Base-by-base conservation (phyloP, 1,140 invertebrate genomes). In the Bombus pascuorum region DNA sequence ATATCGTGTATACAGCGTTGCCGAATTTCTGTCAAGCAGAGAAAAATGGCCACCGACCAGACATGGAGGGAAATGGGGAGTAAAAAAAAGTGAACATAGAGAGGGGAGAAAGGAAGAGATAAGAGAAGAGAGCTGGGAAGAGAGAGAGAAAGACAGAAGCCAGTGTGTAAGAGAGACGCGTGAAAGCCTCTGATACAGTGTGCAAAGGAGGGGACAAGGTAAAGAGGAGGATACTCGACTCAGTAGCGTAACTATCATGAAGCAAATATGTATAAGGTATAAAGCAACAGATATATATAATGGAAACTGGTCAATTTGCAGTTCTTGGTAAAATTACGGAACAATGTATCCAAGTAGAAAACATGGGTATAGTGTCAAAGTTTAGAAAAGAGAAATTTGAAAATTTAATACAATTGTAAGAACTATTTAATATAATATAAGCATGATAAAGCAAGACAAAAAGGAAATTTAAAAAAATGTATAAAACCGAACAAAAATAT, bases 121-220 rank as follows among this genome's bases (percentile, higher is more conserved):
- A 34, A 77, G 44, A 66, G 62, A 47, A 39, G 65, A 44, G 84
- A 39, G n/a, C 47, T 62, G 59, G 53, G 70, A 87, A 76, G 78
- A 70, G 83, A 42, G 73, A 66, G 65, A 75, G 73, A 66, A 57
- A 75, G 85, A 87, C 42, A 68, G 68, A 85, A 47, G n/a, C 37
- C 59, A 44, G 59, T 42, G 53, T 44, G 28, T 62, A n/a, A 89
- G 84, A 86, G 87, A 83, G 86, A 57, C 53, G 78, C 73, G 79
- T 88, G 86, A 89, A 89, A 89, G 79, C 88, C 74, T 71, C 83
- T 89, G 74, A 84, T 83, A 87, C 65, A 37, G 75, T 57, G 83
- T 10, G 53, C 39, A 68, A 81, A 81, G 53, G 73, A 62, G 79
- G 88, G 32, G 70, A 62, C 62, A 89, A 81, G 88, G 74, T 81